phyloP scores from a whole-genome alignment of 1,140 invertebrate genomes.

The Lepidurus couesii region DNA sequence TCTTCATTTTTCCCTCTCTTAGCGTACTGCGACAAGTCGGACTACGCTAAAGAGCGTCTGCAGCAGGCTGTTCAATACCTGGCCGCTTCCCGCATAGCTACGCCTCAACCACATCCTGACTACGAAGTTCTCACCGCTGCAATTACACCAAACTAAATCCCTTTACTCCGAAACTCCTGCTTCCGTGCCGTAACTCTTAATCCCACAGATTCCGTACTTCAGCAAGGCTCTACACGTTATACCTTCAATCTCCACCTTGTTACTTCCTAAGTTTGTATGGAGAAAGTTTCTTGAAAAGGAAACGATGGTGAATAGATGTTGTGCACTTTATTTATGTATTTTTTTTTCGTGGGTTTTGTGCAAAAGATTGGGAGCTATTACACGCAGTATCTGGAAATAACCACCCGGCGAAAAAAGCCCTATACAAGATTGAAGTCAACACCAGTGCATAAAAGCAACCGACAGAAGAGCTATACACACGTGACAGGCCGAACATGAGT shows the following conservation, averaged over 20 bases:
- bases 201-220: too few relatives aligned
- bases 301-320: too few relatives aligned
- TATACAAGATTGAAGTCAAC: too few relatives aligned
- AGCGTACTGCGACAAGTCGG: background rate
- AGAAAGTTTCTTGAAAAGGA: too few relatives aligned
- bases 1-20: background rate
- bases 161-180: background rate
- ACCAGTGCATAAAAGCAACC: too few relatives aligned
- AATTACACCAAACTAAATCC: background rate
- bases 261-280: too few relatives aligned
- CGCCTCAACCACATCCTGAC: background rate
- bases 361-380: background rate
- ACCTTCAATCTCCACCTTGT: too few relatives aligned
- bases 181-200: too few relatives aligned
- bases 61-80: background rate
- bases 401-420: background rate
- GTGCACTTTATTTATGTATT: too few relatives aligned
- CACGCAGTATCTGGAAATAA: background rate
- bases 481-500: constrained; percentile 1
- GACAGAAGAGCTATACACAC: background rate
- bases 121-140: background rate
- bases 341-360: too few relatives aligned
- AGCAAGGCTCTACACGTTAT: too few relatives aligned
- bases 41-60: background rate
- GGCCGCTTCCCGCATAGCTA: background rate